Evolutionary conservation across 2,888 invertebrate species (phyloP), one percentile per base, ranked within the genome.

Genomic region (Macaria liturata): DNA sequence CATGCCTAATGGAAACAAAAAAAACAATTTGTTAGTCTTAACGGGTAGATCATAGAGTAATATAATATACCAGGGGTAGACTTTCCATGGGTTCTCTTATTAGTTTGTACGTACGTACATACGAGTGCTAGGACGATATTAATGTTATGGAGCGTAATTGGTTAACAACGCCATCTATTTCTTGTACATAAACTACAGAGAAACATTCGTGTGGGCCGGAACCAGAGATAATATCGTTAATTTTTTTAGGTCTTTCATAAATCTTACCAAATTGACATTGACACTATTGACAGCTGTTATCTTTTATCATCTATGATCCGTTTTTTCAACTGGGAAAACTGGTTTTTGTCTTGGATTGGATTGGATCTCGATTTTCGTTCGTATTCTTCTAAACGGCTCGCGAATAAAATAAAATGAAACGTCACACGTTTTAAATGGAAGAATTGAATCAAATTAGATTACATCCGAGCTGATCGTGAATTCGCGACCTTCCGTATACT

Each of bases 401-500:
- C 64, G 72, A 74, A 75, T 75, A 76, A 75, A 78, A 74, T 78
- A 76, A 78, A 81, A 77, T 76, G 71, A 72, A 76, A 86, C 84
- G 83, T 85, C 80, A 83, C 72, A 65, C 56, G 66, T 8, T 45
- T 50, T 74, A 75, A 79, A 79, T 76, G 76, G 69, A 78, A 79
- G 66, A 65, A 66, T 55, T 70, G 69, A 74, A 68, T 69, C 70
- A 57, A 78, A 80, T 77, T 78, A 68, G 73, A 77, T 78, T 75
- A 75, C 65, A 74, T 72, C 78, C 69, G 74, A 66, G 65, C 68
- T 69, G 64, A 76, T 78, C 70, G 73, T 72, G 68, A 75, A 78
- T 75, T 70, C 57, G 71, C 76, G 81, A 78, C 83, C 83, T 86
- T 85, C 84, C 70, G 63, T 67, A n/a, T n/a, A n/a, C n/a, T n/a